These are phyloP conservation scores for Lanistes nyassanus DNA, from an alignment of 1,140 invertebrate species.

Conservation along the genomic window DNA sequence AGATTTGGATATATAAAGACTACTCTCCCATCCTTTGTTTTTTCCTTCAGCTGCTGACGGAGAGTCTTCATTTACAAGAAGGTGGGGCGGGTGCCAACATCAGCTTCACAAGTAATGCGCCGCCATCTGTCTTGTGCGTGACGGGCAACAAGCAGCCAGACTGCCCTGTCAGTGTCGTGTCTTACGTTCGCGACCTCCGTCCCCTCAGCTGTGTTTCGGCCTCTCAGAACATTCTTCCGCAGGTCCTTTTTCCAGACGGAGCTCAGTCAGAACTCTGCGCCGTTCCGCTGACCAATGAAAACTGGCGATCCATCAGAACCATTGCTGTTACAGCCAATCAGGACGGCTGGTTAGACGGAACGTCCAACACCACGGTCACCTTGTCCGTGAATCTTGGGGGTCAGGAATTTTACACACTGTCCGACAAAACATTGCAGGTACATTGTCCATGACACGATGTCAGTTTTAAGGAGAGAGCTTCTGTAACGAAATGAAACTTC, in stretches of 20 bases:
- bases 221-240: slow-evolving; percentile 22
- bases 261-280: slow-evolving; percentile 30
- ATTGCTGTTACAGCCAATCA: slow-evolving; percentile 30
- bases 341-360: slow-evolving; percentile 36
- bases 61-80: slow-evolving; percentile 21
- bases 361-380: slow-evolving; percentile 19
- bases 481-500: too few relatives aligned
- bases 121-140: slow-evolving; percentile 23
- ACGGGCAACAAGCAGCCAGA: slow-evolving; percentile 16
- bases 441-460: too few relatives aligned
- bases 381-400: slow-evolving; percentile 30
- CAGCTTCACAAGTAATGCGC: slow-evolving; percentile 26
- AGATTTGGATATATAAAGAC: too few relatives aligned
- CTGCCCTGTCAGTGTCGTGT: slow-evolving; percentile 30
- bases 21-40: too few relatives aligned
- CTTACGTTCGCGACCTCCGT: slow-evolving; percentile 13
- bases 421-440: slow-evolving; percentile 30
- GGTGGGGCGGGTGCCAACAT: slow-evolving; percentile 21
- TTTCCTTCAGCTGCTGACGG: slow-evolving; percentile 11
- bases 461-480: too few relatives aligned
- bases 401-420: not conserved
- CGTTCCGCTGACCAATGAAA: slow-evolving; percentile 26
- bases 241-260: slow-evolving; percentile 34
- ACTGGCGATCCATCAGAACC: slow-evolving; percentile 27
- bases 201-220: slow-evolving; percentile 18